Base-by-base conservation (phyloP, 2,888 invertebrate genomes). In the Napeogenes sylphis region DNA sequence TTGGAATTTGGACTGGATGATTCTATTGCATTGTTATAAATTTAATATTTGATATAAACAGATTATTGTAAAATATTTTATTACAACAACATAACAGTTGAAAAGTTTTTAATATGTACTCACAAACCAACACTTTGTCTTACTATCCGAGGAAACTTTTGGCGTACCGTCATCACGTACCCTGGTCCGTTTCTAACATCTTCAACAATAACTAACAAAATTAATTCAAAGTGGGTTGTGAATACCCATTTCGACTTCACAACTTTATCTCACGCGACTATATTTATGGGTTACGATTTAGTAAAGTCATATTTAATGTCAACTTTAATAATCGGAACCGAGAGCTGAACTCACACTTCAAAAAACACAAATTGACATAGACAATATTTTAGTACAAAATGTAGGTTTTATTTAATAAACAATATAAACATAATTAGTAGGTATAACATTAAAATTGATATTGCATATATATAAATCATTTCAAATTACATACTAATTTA, bases 211-310 rank as follows among this genome's bases (percentile, higher is more conserved):
- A 51, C 51, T 51, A 51, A 51, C 51, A 30, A 21, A 51, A 51
- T 51, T 51, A 51, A 51, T 51, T 51, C 51, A 51, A 51, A 47
- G n/a, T 47, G 6, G 47, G 14, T 21, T 14, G 53, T 56, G 55
- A 59, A 59, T 59, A 56, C 55, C 47, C 56, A 60, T 59, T 60
- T 55, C 30, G 57, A 57, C 55, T 60, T 53, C 60, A 63, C 59
- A 57, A 54, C 63, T 63, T 63, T 63, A 57, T 60, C 57, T 56
- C 38, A 55, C 71, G 74, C 73, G 75, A 76, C 8, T 30, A 21
- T 30, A 51, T 51, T 30, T 30, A 51, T 51, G 30, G 51, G 12
- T 30, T 51, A 10, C 8, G 3, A 30, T 30, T 51, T 51, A 30
- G 8, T 51, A 30, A 21, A 42, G 12, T 42, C 42, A 42, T 42